phyloP scores from a whole-genome alignment of 2,888 invertebrate species.

The Synergus japonicus region DNA sequence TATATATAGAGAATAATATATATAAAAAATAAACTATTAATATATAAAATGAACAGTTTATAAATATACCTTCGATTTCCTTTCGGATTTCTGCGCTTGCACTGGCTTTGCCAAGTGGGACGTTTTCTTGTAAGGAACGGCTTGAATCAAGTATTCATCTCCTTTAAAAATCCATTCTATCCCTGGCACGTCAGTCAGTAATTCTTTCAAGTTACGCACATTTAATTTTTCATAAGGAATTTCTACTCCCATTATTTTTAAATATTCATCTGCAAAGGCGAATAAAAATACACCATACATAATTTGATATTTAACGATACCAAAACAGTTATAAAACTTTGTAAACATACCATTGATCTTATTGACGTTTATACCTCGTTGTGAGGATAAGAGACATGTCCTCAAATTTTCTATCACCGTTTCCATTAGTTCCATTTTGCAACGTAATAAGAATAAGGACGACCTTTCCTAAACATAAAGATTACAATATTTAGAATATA shows the following conservation, averaged over 20 bases:
- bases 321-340: neutral
- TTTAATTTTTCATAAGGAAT: slow-evolving; percentile 83
- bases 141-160: slow-evolving; percentile 81
- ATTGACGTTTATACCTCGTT: no score
- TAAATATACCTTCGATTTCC: slow-evolving; percentile 46
- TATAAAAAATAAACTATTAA: no score
- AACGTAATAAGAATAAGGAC: no score
- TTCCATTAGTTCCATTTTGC: no score
- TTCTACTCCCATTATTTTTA: slow-evolving; percentile 81
- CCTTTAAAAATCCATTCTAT: slow-evolving; percentile 78
- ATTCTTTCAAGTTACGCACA: slow-evolving; percentile 80
- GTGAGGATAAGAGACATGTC: no score
- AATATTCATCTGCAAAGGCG: slow-evolving; percentile 80
- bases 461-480: no score
- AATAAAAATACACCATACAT: neutral
- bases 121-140: slow-evolving; percentile 80
- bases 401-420: no score
- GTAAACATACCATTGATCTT: neutral
- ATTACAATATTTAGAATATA: no score
- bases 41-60: neutral
- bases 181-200: slow-evolving; percentile 81
- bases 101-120: slow-evolving; percentile 80
- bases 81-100: slow-evolving; percentile 70
- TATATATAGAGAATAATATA: no score
- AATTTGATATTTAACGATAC: neutral